Evolutionary conservation across 2,888 invertebrate genomes (phyloP), one percentile per base, ranked within the genome.

Genomic region (Tridacna crocea): DNA sequence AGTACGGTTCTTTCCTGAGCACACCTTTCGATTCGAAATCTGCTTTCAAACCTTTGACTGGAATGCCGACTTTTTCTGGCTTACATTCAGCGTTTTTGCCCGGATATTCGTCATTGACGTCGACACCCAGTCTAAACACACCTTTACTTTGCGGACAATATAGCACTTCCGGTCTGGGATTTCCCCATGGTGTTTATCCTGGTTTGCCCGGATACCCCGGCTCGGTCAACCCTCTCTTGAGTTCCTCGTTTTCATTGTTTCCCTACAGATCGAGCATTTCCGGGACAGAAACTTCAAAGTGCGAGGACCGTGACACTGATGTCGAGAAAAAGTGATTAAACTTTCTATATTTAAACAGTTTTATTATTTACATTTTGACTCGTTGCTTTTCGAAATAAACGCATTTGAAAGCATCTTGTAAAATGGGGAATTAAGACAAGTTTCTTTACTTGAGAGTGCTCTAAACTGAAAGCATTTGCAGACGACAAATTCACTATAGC

Each of bases 31-130:
- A 90, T 10, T 80, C 92, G 66, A 93, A 94, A 82, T 94, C 94
- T 0, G 94, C 94, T 6, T 94, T 94, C 87, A 93, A 94, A n/a
- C 94, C 94, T 3, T 89, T 94, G 46, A 85, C 91, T 15, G 89
- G 89, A 22, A 63, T 85, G 36, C 66, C 87, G 76, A 77, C 82
- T 15, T 74, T 88, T 46, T 75, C 88, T 58, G 87, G 90, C 15
- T 88, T 94, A 47, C 92, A 93, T 80, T 91, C 92, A n/a, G 91
- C 93, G 65, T 93, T 93, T 85, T 88, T 89, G 24, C 90, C 92
- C 19, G 80, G 84, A 24, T 84, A 84, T n/a, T 77, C 87, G 17
- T 24, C 75, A 19, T 65, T 82, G 26, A 77, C 83, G 46, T 82
- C 84, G 48, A 75, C 84, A 10, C 85, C 84, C 11, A 70, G 61